phyloP scores from a whole-genome alignment of 2,888 invertebrate genomes.

The Drosophila longiperda region DNA sequence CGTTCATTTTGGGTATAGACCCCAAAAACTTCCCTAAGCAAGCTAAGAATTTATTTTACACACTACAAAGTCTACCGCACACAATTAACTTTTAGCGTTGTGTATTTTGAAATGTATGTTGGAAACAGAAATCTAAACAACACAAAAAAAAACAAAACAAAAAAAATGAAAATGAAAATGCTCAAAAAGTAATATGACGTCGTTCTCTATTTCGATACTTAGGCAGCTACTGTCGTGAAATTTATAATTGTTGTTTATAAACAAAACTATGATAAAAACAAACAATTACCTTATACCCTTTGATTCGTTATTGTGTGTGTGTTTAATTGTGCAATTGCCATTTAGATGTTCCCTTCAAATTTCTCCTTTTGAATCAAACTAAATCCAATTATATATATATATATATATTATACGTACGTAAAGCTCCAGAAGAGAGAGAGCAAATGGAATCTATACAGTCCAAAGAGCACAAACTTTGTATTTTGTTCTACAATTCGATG shows the following conservation, averaged over 20 bases:
- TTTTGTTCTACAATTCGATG: constrained; percentile 35
- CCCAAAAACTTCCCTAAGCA: constrained; percentile 66
- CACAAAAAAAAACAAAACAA: constrained; percentile 5
- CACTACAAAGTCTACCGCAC: constrained; percentile 54
- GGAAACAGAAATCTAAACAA: constrained; percentile 13
- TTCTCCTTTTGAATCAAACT: constrained; percentile 28
- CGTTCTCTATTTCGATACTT: constrained; percentile 70
- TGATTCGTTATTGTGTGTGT: constrained; percentile 68
- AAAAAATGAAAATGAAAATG: constrained; percentile 46
- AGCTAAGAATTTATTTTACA: constrained; percentile 77
- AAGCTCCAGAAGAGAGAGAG: constrained; percentile 17
- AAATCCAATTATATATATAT: constrained; percentile 20
- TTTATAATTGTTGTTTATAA: constrained; percentile 72
- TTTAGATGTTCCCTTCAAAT: constrained; percentile 70
- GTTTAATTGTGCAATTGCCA: constrained; percentile 74
- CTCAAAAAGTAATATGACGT: constrained; percentile 58
- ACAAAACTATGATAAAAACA: constrained; percentile 49
- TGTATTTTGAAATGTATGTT: constrained; percentile 62
- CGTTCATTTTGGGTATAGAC: constrained; percentile 68
- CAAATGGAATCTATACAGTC: constrained; percentile 39
- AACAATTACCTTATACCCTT: constrained; percentile 48
- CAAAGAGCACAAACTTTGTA: constrained; percentile 49
- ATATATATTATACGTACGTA: constrained; percentile 13
- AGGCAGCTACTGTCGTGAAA: constrained; percentile 72
- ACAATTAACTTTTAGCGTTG: constrained; percentile 60